Evolutionary conservation across 2,888 invertebrate species (phyloP), one percentile per base, ranked within the genome.

Genomic region (Leucophenga maculata): DNA sequence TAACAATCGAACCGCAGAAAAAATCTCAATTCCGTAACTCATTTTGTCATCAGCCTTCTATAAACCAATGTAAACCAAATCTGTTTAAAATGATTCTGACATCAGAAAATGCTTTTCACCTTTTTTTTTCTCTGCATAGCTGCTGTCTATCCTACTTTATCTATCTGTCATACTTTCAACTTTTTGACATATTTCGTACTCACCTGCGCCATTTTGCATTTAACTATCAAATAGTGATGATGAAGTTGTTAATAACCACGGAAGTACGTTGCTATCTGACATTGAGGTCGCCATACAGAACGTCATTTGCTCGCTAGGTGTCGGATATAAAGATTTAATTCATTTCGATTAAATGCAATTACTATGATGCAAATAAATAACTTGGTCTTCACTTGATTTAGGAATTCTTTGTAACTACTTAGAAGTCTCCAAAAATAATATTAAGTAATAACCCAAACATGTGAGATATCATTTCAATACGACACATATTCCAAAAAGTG

Each of bases 31-130:
- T 26, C 26, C 26, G 26, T 4, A 4, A 26, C 2, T 26, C 26
- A 2, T n/a, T 55, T 26, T 14, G 11, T 14, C 18, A 55, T 26
- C 26, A 55, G 14, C 22, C 26, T 13, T 26, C 55, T 26, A 55
- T 22, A 26, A 8, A 26, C 26, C 55, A 55, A 1, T 13, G 26
- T 55, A 4, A 55, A 52, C 9, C 16, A 55, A 55, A 55, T 22
- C 14, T 20, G 26, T 55, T 50, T 55, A 14, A 55, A 55, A 18
- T 55, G 55, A 18, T 55, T 55, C 55, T 55, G 55, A 22, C 55
- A 55, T 26, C 26, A 26, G 22, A 18, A 20, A 55, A 55, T 14
- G 55, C 13, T 55, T 55, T 55, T 14, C 22, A n/a, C n/a, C n/a
- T n/a, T n/a, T n/a, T 26, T 11, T n/a, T 26, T 26, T 26, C 26